Conservation (phyloP, 2,113 vertebrate genomes). For the Mus pahari region DNA sequence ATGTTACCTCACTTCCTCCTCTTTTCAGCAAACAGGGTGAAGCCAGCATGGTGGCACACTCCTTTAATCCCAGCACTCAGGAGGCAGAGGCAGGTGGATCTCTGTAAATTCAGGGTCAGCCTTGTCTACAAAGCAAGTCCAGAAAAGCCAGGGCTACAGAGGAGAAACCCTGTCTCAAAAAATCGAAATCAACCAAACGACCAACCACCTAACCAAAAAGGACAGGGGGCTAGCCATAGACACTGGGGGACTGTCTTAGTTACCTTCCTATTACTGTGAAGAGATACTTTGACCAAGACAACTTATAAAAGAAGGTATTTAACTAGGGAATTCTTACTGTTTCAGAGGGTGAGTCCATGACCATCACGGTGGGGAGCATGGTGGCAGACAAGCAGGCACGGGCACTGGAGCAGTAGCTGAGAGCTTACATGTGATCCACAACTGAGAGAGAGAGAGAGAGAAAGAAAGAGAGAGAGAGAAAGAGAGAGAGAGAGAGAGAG, state of each 20-base stretch:
- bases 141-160: no score
- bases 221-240: not conserved
- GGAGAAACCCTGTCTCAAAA: no score
- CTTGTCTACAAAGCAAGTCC: no score
- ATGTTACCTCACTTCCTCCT: no score
- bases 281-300: not conserved
- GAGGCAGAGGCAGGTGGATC: not conserved
- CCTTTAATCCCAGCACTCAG: not conserved
- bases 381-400: not conserved
- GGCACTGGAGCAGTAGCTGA: not conserved
- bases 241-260: not conserved
- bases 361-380: not conserved
- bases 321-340: not conserved
- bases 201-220: no score
- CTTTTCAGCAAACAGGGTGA: not conserved
- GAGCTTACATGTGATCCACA: not conserved
- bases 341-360: not conserved
- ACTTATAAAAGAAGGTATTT: not conserved
- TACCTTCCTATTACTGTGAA: not conserved
- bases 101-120: no score
- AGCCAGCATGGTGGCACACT: not conserved
- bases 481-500: not conserved
- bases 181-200: no score
- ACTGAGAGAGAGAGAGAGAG: not conserved
- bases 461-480: no score